Conservation (phyloP, 2,797 vertebrate genomes). For the Betta splendens region DNA sequence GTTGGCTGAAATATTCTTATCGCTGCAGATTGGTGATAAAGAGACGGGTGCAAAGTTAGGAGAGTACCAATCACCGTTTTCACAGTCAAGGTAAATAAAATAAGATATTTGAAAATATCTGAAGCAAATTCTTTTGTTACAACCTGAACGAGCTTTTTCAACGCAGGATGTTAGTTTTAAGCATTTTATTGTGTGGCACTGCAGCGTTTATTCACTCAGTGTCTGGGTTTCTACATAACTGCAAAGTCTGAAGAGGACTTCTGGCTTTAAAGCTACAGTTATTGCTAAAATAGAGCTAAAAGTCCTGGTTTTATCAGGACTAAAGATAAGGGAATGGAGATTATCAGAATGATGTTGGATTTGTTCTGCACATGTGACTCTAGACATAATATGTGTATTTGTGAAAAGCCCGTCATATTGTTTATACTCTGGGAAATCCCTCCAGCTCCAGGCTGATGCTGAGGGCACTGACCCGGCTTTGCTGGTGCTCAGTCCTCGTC, state of each 20-base stretch:
- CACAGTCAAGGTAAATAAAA: too few relatives aligned
- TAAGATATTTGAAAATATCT: too few relatives aligned
- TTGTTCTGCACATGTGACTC: constrained; percentile 12
- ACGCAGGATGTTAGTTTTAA: too few relatives aligned
- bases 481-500: constrained; percentile 16
- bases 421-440: constrained; percentile 35
- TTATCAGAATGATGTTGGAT: background rate
- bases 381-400: constrained; percentile 17
- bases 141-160: too few relatives aligned
- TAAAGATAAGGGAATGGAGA: background rate
- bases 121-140: too few relatives aligned
- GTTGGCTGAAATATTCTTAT: constrained; percentile 15
- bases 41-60: too few relatives aligned
- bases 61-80: too few relatives aligned
- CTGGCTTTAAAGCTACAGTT: background rate
- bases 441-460: constrained; percentile 9
- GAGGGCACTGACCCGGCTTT: constrained; percentile 22
- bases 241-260: background rate
- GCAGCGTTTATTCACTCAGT: background rate
- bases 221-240: background rate
- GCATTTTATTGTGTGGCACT: background rate
- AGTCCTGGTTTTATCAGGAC: background rate
- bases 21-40: background rate
- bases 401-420: constrained; percentile 15
- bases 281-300: background rate